phyloP scores from a whole-genome alignment of 1,140 invertebrate genomes.

The Brachionus paranguensis region DNA sequence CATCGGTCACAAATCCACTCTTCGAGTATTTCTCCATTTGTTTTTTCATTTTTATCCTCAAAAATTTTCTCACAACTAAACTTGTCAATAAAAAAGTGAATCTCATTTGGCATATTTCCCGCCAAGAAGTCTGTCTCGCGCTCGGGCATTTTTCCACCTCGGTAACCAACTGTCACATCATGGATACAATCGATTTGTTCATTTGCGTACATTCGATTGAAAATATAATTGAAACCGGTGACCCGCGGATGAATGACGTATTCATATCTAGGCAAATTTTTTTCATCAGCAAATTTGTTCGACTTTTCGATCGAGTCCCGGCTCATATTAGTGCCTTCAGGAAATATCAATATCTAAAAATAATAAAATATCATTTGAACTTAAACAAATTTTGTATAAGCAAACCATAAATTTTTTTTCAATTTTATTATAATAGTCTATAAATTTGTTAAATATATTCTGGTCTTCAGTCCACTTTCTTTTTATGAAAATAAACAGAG shows the following conservation, averaged over 20 bases:
- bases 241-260: slow-evolving; percentile 76
- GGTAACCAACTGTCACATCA: slow-evolving; percentile 34
- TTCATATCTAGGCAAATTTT: slow-evolving; percentile 64
- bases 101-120: slow-evolving; percentile 13
- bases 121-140: not conserved
- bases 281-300: slow-evolving; percentile 66
- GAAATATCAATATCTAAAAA: slow-evolving; percentile 68
- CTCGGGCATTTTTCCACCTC: slow-evolving; percentile 9
- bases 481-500: slow-evolving; percentile 74
- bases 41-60: not conserved
- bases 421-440: slow-evolving; percentile 67
- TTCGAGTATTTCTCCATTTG: not conserved
- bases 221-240: slow-evolving; percentile 69
- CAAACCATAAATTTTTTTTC: slow-evolving; percentile 54
- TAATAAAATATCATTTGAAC: not conserved
- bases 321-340: slow-evolving; percentile 79
- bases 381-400: not conserved
- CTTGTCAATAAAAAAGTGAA: slow-evolving; percentile 19
- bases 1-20: slow-evolving; percentile 13
- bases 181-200: slow-evolving; percentile 42
- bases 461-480: slow-evolving; percentile 73
- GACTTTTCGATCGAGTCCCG: slow-evolving; percentile 66
- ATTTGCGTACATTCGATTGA: slow-evolving; percentile 63
- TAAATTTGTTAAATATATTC: slow-evolving; percentile 62
- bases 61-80: slow-evolving; percentile 9